Conservation (phyloP, 2,888 invertebrate genomes). For the Gryllus longicercus region DNA sequence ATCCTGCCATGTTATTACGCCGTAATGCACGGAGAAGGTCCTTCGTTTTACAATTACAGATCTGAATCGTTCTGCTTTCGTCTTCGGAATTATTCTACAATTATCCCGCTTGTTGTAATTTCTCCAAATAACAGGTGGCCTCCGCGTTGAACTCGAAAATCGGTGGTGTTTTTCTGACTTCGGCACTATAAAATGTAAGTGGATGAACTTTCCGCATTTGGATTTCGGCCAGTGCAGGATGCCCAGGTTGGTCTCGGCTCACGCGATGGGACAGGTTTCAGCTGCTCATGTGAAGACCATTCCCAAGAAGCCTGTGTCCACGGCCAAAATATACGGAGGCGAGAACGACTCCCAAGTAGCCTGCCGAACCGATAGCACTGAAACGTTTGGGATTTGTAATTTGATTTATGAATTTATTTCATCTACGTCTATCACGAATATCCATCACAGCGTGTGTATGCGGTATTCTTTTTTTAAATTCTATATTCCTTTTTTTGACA, state of each 20-base stretch:
- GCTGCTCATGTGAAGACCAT: neutral
- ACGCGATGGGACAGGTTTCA: neutral
- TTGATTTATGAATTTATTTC: no score
- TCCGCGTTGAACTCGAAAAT: neutral
- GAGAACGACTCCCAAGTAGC: no score
- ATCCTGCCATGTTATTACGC: neutral
- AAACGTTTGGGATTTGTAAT: no score
- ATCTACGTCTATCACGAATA: no score
- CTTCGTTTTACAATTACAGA: neutral
- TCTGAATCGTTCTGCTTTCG: neutral
- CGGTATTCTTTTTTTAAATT: no score
- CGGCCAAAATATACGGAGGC: no score
- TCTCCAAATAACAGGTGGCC: neutral
- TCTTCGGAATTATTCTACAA: conserved; percentile 17
- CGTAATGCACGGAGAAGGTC: neutral
- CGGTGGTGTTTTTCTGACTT: neutral
- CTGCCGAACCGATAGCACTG: no score
- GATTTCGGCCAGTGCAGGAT: neutral
- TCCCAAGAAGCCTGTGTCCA: no score
- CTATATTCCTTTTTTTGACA: no score
- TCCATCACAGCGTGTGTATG: no score
- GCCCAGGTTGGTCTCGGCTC: neutral
- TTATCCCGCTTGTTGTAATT: neutral
- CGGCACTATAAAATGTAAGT: neutral
- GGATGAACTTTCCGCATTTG: neutral